Evolutionary conservation across 2,888 invertebrate species (phyloP).

Genomic region (Nudaria mundana): DNA sequence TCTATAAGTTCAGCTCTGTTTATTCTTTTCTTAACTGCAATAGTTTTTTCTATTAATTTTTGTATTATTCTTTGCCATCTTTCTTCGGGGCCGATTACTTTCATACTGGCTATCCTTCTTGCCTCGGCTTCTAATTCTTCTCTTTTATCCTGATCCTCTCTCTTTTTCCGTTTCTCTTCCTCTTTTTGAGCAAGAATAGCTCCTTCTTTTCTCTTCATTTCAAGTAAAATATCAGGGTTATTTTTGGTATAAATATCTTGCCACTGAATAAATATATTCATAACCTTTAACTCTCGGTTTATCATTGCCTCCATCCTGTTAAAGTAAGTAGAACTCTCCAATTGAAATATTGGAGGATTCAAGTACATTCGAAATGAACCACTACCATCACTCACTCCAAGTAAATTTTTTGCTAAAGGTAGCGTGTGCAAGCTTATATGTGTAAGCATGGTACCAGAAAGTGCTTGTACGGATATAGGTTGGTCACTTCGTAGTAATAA

Average conservation of each 20-base stretch:
- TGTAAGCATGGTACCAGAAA: slow-evolving; percentile 85
- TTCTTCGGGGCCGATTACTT: slow-evolving; percentile 69
- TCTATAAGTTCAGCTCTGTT: slow-evolving; percentile 81
- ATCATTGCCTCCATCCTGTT: slow-evolving; percentile 69
- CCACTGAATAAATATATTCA: slow-evolving; percentile 79
- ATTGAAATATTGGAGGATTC: slow-evolving; percentile 78
- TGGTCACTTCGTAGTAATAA: slow-evolving; percentile 85
- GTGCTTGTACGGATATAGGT: slow-evolving; percentile 83
- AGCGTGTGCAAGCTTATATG: slow-evolving; percentile 82
- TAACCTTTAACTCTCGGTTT: slow-evolving; percentile 75
- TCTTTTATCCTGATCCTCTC: slow-evolving; percentile 68
- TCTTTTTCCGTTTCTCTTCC: slow-evolving; percentile 58
- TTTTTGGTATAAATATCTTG: slow-evolving; percentile 80
- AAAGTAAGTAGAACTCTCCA: slow-evolving; percentile 61
- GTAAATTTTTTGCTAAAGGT: slow-evolving; percentile 78
- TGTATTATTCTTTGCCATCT: slow-evolving; percentile 84
- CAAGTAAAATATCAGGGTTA: slow-evolving; percentile 59
- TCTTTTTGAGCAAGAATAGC: slow-evolving; percentile 65
- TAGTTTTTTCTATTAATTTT: slow-evolving; percentile 82
- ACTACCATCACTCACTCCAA: slow-evolving; percentile 85
- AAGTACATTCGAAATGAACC: slow-evolving; percentile 85
- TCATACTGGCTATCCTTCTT: slow-evolving; percentile 59
- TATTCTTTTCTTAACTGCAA: slow-evolving; percentile 83
- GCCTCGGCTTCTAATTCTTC: slow-evolving; percentile 76
- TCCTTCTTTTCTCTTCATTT: slow-evolving; percentile 66